phyloP scores from a whole-genome alignment of 2,797 vertebrate genomes.

The Orientallactaga sibirica region DNA sequence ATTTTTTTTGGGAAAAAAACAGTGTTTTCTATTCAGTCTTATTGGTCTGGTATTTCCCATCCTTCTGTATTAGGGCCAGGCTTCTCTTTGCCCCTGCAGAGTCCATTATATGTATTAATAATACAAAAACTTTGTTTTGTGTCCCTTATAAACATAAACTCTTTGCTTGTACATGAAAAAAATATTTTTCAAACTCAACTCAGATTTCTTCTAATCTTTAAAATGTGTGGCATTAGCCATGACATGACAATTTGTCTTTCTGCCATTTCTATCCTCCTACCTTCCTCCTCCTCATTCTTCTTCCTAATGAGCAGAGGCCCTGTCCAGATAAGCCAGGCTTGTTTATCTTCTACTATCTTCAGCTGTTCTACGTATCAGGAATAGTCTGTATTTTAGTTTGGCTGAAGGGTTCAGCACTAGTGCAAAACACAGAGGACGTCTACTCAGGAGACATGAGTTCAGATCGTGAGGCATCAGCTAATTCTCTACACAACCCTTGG shows the following conservation, averaged over 20 bases:
- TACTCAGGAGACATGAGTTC: neutral
- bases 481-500: neutral
- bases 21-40: neutral
- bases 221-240: slow-evolving; percentile 32
- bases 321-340: slow-evolving; percentile 24
- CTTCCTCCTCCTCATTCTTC: slow-evolving; percentile 39
- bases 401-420: neutral
- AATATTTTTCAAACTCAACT: slow-evolving; percentile 23
- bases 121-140: neutral
- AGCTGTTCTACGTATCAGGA: slow-evolving; percentile 24
- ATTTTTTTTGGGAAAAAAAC: neutral
- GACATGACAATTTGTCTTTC: slow-evolving; percentile 2
- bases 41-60: neutral
- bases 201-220: slow-evolving; percentile 51
- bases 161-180: slow-evolving; percentile 18
- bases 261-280: slow-evolving; percentile 1
- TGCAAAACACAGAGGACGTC: neutral
- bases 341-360: slow-evolving; percentile 20
- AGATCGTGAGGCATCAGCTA: neutral
- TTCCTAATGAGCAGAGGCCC: slow-evolving; percentile 23
- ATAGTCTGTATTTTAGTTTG: neutral
- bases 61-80: neutral
- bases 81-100: slow-evolving; percentile 1
- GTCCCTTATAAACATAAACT: neutral
- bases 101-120: neutral